These are phyloP conservation scores for Drosophila planitibia DNA, from an alignment of 2,888 invertebrate species.

Conservation along the genomic window DNA sequence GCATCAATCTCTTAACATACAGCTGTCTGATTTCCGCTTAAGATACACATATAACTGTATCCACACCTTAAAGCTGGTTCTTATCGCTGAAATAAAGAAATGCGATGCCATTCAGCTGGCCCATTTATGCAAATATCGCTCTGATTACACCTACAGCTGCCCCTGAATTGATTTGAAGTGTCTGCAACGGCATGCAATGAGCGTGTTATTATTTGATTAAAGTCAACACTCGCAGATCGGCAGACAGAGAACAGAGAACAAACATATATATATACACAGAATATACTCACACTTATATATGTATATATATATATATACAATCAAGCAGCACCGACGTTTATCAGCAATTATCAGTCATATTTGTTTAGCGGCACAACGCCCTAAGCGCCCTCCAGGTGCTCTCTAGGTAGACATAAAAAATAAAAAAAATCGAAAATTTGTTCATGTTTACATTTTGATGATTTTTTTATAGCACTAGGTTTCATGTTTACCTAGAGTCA, in stretches of 20 bases:
- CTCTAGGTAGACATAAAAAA: background rate
- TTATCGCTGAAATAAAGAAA: constrained; percentile 47
- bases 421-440: constrained; percentile 5
- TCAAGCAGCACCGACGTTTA: constrained; percentile 51
- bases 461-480: constrained; percentile 47
- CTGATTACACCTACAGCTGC: constrained; percentile 64
- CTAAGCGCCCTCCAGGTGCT: constrained; percentile 50
- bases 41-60: constrained; percentile 11
- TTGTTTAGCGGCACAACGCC: constrained; percentile 66
- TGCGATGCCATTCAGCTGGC: constrained; percentile 32
- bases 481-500: constrained; percentile 54
- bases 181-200: constrained; percentile 30
- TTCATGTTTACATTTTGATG: constrained; percentile 20
- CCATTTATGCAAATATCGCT: constrained; percentile 63
- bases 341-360: constrained; percentile 67
- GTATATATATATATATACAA: constrained; percentile 16
- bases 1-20: constrained; percentile 2
- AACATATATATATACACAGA: background rate
- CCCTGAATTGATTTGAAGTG: constrained; percentile 47
- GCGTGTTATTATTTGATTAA: constrained; percentile 61
- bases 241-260: constrained; percentile 21
- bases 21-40: constrained; percentile 39
- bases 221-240: constrained; percentile 53
- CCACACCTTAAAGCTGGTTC: constrained; percentile 26
- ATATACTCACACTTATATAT: background rate